Conservation (phyloP, 37 sponge, comb jelly and placozoan species). For the Spongia lamella region DNA sequence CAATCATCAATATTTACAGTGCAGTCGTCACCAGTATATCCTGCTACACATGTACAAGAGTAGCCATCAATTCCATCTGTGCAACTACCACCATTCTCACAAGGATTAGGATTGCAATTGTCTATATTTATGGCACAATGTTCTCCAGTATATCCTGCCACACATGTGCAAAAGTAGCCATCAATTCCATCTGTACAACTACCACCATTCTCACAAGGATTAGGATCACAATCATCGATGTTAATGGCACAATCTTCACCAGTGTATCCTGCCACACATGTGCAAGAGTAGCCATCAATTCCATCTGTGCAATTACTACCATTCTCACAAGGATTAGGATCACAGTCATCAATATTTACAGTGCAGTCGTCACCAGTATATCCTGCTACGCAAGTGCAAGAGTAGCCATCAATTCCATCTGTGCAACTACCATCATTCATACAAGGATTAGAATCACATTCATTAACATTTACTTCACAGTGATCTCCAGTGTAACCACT, state of each 20-base stretch:
- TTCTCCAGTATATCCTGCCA: slow-evolving; percentile 48
- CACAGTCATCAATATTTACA: slow-evolving; percentile 62
- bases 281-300: slow-evolving; percentile 42
- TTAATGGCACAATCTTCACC: slow-evolving; percentile 11
- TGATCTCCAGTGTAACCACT: slow-evolving; percentile 30
- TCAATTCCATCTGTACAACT: background rate
- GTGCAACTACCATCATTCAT: slow-evolving; percentile 19
- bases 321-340: slow-evolving; percentile 41
- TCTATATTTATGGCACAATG: slow-evolving; percentile 38
- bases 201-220: slow-evolving; percentile 20
- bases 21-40: slow-evolving; percentile 69
- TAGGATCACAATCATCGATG: slow-evolving; percentile 18
- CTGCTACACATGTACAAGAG: slow-evolving; percentile 56
- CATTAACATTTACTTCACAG: slow-evolving; percentile 9
- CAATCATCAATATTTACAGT: slow-evolving; percentile 46
- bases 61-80: slow-evolving; percentile 23
- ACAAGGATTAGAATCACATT: slow-evolving; percentile 27
- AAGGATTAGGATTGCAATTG: slow-evolving; percentile 10
- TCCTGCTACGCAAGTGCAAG: slow-evolving; percentile 46
- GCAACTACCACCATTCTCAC: slow-evolving; percentile 53
- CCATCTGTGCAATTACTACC: slow-evolving; percentile 50
- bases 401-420: background rate
- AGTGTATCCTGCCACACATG: slow-evolving; percentile 32
- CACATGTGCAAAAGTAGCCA: slow-evolving; percentile 47
- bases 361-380: slow-evolving; percentile 54